These are phyloP conservation scores for Trichopoda pennipes DNA, from an alignment of 2,888 invertebrate genomes.

Conservation along the genomic window DNA sequence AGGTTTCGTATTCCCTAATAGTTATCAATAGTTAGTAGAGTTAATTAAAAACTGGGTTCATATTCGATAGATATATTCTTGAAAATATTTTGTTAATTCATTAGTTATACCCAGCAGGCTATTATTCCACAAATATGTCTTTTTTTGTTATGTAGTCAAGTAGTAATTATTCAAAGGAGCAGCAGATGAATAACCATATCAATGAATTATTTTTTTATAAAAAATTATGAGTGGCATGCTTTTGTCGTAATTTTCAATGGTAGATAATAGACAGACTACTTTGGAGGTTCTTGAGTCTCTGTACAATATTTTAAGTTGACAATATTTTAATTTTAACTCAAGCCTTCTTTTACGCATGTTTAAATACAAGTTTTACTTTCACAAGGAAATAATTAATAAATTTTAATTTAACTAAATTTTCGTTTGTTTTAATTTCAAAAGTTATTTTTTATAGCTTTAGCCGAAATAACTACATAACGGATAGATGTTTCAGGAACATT, in stretches of 20 bases:
- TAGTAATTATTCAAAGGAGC: conserved; percentile 34
- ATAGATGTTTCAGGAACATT: too few species aligned
- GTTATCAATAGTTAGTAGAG: conserved; percentile 15
- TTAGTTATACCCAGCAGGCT: conserved; percentile 51
- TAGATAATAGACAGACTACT: conserved; percentile 34
- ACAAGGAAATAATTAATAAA: too few species aligned
- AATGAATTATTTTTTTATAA: conserved; percentile 11
- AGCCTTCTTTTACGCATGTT: too few species aligned
- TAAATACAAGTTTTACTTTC: too few species aligned
- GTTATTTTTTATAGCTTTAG: too few species aligned
- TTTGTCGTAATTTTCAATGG: conserved; percentile 58
- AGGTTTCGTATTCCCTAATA: conserved; percentile 48
- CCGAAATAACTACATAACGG: too few species aligned
- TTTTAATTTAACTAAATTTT: too few species aligned
- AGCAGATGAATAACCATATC: conserved; percentile 44
- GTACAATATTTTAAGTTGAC: neutral
- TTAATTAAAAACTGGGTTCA: conserved; percentile 33
- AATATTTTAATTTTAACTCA: neutral
- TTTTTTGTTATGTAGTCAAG: neutral
- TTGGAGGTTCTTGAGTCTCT: neutral
- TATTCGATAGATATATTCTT: neutral
- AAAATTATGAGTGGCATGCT: conserved; percentile 59
- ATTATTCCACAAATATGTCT: conserved; percentile 29
- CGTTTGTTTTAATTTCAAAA: too few species aligned
- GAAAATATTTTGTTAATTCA: conserved; percentile 56